These are phyloP conservation scores for Apocheima hispidaria DNA, from an alignment of 2,888 invertebrate species.

Conservation along the genomic window DNA sequence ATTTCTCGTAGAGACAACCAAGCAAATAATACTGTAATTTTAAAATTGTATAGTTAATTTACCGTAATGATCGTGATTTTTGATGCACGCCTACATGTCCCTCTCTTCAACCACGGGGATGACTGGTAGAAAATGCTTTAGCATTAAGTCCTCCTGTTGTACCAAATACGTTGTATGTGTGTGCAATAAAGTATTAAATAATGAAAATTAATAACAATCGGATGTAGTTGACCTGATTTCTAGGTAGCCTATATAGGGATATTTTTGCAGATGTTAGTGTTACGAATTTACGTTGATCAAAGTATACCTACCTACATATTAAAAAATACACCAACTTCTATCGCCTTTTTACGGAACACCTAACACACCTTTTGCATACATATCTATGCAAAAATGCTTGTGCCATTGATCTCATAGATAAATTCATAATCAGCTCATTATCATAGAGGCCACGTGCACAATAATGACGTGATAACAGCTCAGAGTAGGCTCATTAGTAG, in stretches of 20 bases:
- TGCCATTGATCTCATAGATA: conserved; percentile 28
- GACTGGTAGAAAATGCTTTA: too few relatives aligned
- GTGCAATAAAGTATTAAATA: too few relatives aligned
- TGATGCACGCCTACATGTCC: too few relatives aligned
- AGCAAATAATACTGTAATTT: background rate
- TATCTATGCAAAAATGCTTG: conserved; percentile 26
- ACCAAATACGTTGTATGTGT: too few relatives aligned
- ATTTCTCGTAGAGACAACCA: conserved; percentile 20
- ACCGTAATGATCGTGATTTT: too few relatives aligned
- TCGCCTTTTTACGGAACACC: background rate
- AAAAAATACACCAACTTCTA: background rate
- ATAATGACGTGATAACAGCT: conserved; percentile 54
- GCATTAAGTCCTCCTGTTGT: too few relatives aligned
- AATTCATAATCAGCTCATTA: conserved; percentile 39
- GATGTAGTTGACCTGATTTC: background rate
- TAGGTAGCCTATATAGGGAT: background rate
- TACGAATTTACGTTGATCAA: background rate
- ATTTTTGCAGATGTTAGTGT: background rate
- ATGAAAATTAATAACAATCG: too few relatives aligned
- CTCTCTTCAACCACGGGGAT: too few relatives aligned
- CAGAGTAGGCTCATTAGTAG: conserved; percentile 61
- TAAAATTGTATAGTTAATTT: background rate
- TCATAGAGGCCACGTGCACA: conserved; percentile 45
- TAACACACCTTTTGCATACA: conserved; percentile 13
- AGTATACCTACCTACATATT: background rate